A percentile compares a stretch with the other conserved stretches of the same genome.
Evolutionary conservation across 2,113 vertebrate species (phyloP).

Genomic region (Craseonycteris thonglongyai): DNA sequence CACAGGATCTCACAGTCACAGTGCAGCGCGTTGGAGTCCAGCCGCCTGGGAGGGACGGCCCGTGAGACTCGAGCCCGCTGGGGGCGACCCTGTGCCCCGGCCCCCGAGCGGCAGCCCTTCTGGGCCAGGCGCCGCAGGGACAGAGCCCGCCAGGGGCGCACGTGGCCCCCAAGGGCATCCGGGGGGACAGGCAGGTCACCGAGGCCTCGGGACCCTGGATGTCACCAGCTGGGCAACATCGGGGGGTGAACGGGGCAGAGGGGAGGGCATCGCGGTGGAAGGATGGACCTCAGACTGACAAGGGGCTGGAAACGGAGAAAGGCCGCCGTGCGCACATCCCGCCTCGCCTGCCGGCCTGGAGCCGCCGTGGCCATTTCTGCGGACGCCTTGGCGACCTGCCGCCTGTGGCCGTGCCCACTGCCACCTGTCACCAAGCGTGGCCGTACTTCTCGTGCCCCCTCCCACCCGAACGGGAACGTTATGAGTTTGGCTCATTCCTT

Average conservation of each 20-base stretch:
- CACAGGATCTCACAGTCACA: conserved; percentile 97
- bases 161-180: no score
- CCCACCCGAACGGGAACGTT: no score
- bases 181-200: no score
- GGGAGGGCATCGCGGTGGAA: accelerated
- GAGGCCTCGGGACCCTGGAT: background rate
- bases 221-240: background rate
- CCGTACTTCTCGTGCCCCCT: background rate
- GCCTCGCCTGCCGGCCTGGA: accelerated
- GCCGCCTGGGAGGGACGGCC: conserved; percentile 79
- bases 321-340: accelerated
- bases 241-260: background rate
- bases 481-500: no score
- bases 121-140: background rate
- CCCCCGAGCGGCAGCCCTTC: no score
- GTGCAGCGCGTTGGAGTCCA: conserved; percentile 94
- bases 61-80: accelerated
- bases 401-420: no score
- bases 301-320: background rate
- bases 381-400: accelerated
- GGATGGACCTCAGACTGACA: no score
- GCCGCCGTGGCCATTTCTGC: accelerated
- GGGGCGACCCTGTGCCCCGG: background rate
- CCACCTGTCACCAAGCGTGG: no score
- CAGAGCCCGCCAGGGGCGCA: accelerated